phyloP scores from a whole-genome alignment of 2,888 invertebrate genomes.

The Neelides folsomi region DNA sequence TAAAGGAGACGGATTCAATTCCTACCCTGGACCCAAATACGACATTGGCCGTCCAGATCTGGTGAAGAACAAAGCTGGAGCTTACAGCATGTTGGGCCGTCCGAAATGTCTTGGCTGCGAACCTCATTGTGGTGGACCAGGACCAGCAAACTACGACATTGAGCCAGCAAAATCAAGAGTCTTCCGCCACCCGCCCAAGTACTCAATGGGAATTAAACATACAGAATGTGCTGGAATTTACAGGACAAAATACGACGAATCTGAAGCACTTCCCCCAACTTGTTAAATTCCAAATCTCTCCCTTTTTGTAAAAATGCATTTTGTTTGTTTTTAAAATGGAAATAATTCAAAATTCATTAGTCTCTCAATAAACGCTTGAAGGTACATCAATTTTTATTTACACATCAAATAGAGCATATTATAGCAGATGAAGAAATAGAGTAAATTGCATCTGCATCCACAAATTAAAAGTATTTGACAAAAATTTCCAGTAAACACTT shows the following conservation, averaged over 20 bases:
- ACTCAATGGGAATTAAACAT: conserved; percentile 45
- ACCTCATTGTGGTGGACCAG: conserved; percentile 6
- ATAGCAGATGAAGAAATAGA: too few relatives aligned
- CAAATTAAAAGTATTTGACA: too few relatives aligned
- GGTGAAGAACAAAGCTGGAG: conserved; percentile 16
- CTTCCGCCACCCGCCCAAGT: conserved; percentile 43
- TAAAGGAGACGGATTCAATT: conserved; percentile 10
- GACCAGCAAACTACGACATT: conserved; percentile 20
- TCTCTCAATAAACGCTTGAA: too few relatives aligned
- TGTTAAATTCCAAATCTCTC: too few relatives aligned
- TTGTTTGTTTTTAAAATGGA: too few relatives aligned
- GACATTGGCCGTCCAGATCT: conserved; percentile 25
- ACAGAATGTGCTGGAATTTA: conserved; percentile 23
- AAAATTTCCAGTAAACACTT: too few relatives aligned
- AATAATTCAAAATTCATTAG: too few relatives aligned
- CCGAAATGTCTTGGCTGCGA: conserved; percentile 15
- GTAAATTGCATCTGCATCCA: too few relatives aligned
- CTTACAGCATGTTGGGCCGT: conserved; percentile 21
- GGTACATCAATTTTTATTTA: too few relatives aligned
- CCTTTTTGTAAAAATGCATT: too few relatives aligned
- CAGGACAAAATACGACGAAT: conserved; percentile 24
- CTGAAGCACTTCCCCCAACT: conserved; percentile 1
- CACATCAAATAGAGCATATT: too few relatives aligned
- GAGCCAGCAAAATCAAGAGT: conserved; percentile 4
- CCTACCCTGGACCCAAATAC: conserved; percentile 25